Base-by-base conservation (phyloP, 2,113 vertebrate species). In the Hippocampus abdominalis region DNA sequence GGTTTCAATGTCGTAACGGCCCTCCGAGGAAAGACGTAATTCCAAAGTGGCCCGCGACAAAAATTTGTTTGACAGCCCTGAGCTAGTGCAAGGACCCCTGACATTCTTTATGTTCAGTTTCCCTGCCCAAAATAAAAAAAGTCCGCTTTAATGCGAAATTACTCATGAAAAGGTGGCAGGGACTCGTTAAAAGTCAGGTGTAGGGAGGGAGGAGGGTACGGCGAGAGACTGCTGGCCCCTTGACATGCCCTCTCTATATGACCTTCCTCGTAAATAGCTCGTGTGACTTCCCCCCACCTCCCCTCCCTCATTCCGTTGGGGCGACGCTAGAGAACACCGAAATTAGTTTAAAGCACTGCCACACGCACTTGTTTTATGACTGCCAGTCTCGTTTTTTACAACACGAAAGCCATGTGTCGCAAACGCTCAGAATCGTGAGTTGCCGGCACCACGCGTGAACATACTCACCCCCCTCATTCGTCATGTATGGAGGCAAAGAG, bases 201-300 rank as follows among this genome's bases (percentile, higher is more conserved):
- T 67, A 66, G 65, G 69, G 71, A 71, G 74, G 44, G 69, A 66
- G 59, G 73, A 77, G 46, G 77, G 72, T 84, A 79, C 89, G 76
- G 76, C 80, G 68, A 89, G 88, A 89, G 79, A 83, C 76, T 76
- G 73, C 82, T 92, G 92, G 90, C 92, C 87, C 77, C 62, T 80
- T 81, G 92, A 93, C 92, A 92, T 90, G 91, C 89, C 90, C 92
- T 93, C 89, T 91, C 87, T 61, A 78, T 71, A 80, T 92, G 92
- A 94, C 93, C 92, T 94, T 94, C 92, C 92, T 91, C 87, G 85
- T 90, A 91, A 93, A 94, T 91, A 92, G 89, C 83, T 77, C 82
- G 75, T 85, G 89, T 84, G 84, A 91, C 86, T 84, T 87, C 20
- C 3, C 67, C 51, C 48, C 32, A 36, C 32, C 32, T 36, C 18